Base-by-base conservation (phyloP, 2,888 invertebrate species). In the Drosophila demipolita region DNA sequence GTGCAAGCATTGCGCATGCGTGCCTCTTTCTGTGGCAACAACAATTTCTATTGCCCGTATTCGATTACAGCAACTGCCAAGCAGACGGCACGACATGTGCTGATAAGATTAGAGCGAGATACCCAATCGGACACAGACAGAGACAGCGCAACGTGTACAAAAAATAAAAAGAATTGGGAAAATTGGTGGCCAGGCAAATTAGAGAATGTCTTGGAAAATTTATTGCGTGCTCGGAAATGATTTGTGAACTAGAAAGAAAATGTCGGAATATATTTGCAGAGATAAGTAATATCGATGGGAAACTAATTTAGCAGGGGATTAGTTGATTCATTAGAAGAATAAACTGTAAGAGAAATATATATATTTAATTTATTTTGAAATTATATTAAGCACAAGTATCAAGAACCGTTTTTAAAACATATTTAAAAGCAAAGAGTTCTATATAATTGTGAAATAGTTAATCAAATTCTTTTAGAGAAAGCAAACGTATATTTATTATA, bases 101-200 rank as follows among this genome's bases (percentile, higher is more conserved):
- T 67, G 88, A 85, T 85, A 81, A 85, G 88, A 85, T 87, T 75
- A 79, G 66, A 75, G 42, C 40, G 65, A 72, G 75, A 79, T 62
- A 57, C 66, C 29, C 49, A 66, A 63, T 57, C 64, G 29, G 59
- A 50, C 59, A 72, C 61, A 40, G 38, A 76, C 54, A 72, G 63
- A 45, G 38, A 76, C 76, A 66, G 72, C 54, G 54, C 36, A 26
- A 49, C n/a, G 49, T 33, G 40, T 40, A 55, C 20, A 53, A 32
- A 45, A 60, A 63, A 20, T 9, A 20, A 17, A 40, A 33, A 40
- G 20, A 20, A 42, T 42, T 32, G 29, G 38, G 45, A 40, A 67
- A 65, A 74, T 66, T 48, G 53, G 26, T 32, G 48, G 59, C 33
- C 29, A 29, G 54, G 62, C 65, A 75, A 78, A 78, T 78, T 75